Base-by-base conservation (phyloP, 2,797 vertebrate genomes). In the Myotis myotis region DNA sequence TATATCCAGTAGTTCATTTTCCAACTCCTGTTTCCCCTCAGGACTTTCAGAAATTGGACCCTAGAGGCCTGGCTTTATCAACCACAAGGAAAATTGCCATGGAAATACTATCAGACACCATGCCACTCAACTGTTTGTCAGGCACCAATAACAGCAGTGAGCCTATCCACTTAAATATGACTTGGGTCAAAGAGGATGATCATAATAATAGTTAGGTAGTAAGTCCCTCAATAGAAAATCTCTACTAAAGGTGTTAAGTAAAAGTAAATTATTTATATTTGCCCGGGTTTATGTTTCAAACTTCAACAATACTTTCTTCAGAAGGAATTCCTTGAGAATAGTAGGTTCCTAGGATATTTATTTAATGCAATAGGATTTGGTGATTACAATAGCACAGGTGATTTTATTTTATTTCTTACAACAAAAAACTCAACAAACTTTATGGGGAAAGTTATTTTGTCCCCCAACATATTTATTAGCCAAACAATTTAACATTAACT, bases 1-100 rank as follows among this genome's bases (percentile, higher is more conserved):
- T 93, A 62, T 88, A 82, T 78, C 71, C 72, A 95, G 47, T 93
- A 79, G 66, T 90, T 93, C 83, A 60, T 96, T 97, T 95, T 93
- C 57, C 1, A 87, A 16, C 51, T 93, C 25, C 41, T 89, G 47
- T 95, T 94, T 94, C 83, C 44, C 57, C 51, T 68, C 57, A 87
- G 80, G 85, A 96, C 75, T 91, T 95, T 95, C 78, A 89, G 47
- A 95, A 95, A 96, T 96, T 95, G 83, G 51, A 93, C 82, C 57
- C 92, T 71, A 72, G 86, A 94, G 86, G 47, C 68, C 41, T 93
- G 51, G 5, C 9, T 96, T 87, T 96, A 87, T 93, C 83, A 93
- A 74, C 71, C 20, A 9, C 38, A 84, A 25, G 8, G 41, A 95
- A 87, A 51, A 79, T 72, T 66, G 20, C 68, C 41, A 8, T 85